These are phyloP conservation scores for Cephonodes hylas DNA, from an alignment of 2,888 invertebrate species.

Conservation along the genomic window DNA sequence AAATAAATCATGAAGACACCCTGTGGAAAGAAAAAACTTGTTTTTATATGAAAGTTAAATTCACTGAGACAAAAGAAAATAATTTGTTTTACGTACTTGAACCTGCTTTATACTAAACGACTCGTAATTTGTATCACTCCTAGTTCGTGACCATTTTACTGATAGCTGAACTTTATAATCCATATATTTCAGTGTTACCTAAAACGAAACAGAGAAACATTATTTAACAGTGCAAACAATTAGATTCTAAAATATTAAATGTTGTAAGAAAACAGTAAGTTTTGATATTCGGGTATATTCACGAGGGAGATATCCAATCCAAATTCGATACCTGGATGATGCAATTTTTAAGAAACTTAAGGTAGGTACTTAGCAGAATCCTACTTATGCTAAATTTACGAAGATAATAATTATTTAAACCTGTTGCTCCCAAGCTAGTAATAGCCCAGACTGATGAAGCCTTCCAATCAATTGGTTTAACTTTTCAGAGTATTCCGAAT, in stretches of 20 bases:
- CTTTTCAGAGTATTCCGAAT: constrained; percentile 81
- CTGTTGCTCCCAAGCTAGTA: constrained; percentile 84
- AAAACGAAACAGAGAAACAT: constrained; percentile 24
- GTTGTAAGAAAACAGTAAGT: too few species aligned
- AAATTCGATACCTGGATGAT: too few species aligned
- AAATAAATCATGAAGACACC: constrained; percentile 58
- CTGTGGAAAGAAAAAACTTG: constrained; percentile 41
- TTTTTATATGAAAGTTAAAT: constrained; percentile 55
- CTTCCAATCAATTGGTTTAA: constrained; percentile 80
- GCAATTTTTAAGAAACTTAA: too few species aligned
- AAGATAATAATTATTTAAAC: constrained; percentile 43
- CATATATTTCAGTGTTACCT: constrained; percentile 76
- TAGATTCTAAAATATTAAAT: too few species aligned
- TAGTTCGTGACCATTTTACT: constrained; percentile 68
- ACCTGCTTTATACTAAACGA: constrained; percentile 52
- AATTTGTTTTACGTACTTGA: constrained; percentile 41
- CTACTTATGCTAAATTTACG: too few species aligned
- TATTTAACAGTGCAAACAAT: too few species aligned
- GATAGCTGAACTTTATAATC: constrained; percentile 78
- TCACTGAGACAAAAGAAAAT: constrained; percentile 36
- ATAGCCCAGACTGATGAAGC: constrained; percentile 83
- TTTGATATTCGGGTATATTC: too few species aligned
- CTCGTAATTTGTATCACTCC: constrained; percentile 46
- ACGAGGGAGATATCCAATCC: too few species aligned
- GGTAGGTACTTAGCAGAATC: too few species aligned